Evolutionary conservation across 2,113 vertebrate species (phyloP).

Genomic region (Ciconia stormi): DNA sequence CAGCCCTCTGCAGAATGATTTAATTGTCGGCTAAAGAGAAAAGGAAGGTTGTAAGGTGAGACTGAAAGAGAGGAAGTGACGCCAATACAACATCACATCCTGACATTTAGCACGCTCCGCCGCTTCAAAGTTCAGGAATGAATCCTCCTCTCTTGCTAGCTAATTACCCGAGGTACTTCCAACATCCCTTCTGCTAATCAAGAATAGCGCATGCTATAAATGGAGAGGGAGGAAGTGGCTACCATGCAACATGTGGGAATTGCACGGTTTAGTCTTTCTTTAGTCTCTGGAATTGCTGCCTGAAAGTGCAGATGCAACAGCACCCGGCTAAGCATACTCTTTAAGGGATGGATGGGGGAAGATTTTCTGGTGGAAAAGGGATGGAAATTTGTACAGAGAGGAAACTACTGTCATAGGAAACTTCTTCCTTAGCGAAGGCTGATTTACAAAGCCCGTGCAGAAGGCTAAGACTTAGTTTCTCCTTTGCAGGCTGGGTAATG

Average conservation of each 20-base stretch:
- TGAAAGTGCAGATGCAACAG: background rate
- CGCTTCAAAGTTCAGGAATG: background rate
- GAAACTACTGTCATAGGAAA: background rate
- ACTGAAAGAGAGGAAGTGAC: constrained; percentile 28
- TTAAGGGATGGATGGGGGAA: background rate
- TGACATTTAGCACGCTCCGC: background rate
- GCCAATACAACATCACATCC: constrained; percentile 26
- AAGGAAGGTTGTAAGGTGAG: constrained; percentile 32
- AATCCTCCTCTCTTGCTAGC: background rate
- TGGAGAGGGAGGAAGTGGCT: background rate
- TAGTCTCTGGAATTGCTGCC: background rate
- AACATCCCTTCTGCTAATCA: background rate
- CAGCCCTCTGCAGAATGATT: background rate
- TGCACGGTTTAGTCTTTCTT: background rate
- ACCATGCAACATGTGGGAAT: background rate
- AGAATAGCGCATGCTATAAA: background rate
- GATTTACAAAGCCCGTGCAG: background rate
- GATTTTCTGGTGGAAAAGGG: background rate
- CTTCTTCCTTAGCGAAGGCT: background rate
- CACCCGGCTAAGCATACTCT: rapidly evolving
- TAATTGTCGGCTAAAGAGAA: background rate
- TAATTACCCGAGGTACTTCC: background rate
- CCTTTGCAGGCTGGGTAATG: background rate
- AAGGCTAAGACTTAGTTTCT: background rate
- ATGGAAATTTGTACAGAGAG: background rate